A percentile compares a stretch with the other conserved stretches of the same genome.
phyloP scores from a whole-genome alignment of 2,888 invertebrate genomes.

The Trissolcus japonicus region DNA sequence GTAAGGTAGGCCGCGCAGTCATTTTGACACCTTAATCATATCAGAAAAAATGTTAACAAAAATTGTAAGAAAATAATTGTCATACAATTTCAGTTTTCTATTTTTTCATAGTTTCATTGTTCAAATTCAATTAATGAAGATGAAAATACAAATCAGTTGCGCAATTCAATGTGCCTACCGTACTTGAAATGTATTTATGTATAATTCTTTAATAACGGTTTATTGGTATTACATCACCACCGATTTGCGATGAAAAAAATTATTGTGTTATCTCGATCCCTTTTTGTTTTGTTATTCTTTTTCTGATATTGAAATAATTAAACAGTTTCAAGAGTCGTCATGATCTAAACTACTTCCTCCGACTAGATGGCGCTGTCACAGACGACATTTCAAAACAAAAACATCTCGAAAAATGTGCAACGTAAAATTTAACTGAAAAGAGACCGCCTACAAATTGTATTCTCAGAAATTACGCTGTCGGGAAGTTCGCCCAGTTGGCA shows the following conservation, averaged over 20 bases:
- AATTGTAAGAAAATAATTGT: background rate
- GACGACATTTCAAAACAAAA: too few species aligned
- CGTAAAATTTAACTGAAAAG: too few species aligned
- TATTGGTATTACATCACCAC: background rate
- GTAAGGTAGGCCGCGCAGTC: too few species aligned
- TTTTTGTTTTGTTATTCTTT: background rate
- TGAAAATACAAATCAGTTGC: background rate
- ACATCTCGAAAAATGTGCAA: too few species aligned
- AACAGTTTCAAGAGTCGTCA: background rate
- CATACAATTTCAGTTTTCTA: too few species aligned
- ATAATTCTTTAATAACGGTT: constrained; percentile 1
- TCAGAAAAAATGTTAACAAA: too few species aligned
- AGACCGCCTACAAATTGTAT: too few species aligned
- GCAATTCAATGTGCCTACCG: background rate
- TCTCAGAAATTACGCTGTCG: too few species aligned
- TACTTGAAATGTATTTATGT: constrained; percentile 1
- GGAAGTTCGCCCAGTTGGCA: too few species aligned
- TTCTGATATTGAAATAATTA: background rate
- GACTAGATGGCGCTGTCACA: background rate
- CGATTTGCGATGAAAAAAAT: constrained; percentile 5
- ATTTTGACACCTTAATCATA: too few species aligned
- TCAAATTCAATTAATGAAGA: background rate
- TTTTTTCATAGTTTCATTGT: background rate
- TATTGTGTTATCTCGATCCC: background rate
- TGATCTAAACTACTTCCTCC: background rate